Base-by-base conservation (phyloP, 2,888 invertebrate species). In the Cryptophagus acutangulus region DNA sequence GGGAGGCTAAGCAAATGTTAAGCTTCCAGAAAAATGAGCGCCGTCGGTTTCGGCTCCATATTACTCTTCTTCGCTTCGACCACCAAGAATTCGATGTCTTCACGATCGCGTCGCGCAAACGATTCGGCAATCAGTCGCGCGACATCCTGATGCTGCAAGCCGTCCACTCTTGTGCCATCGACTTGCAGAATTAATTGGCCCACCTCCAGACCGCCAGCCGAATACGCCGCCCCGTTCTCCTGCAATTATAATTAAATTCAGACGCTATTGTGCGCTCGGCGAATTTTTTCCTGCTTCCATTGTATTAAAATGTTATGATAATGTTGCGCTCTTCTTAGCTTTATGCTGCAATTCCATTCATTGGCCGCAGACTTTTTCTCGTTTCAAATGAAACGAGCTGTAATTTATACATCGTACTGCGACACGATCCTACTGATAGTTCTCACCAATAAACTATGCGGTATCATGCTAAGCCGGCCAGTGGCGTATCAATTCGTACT, bases 211-310 rank as follows among this genome's bases (percentile, higher is more conserved):
- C 92, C 92, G 28, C 92, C 93, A 33, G 92, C 90, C 66, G 87
- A 87, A 69, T 82, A 89, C 29, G 95, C 95, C 44, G 94, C 92
- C 38, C 95, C 95, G 68, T 90, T 89, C 72, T 92, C 91, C 93
- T 94, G 69, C 10, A 73, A 65, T 5, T 6, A 33, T 4, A 29
- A 20, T n/a, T 8, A 20, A 20, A n/a, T n/a, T n/a, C n/a, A n/a
- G n/a, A n/a, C n/a, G n/a, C 9, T 20, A 8, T 20, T 9, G 9
- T 9, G 9, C 20, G 6, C 20, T 20, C 9, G 9, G 9, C 20
- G 20, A 20, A 9, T 6, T 20, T 20, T 20, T 20, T 9, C 20
- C 9, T 20, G 20, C 6, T 20, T 8, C 20, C 6, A 20, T n/a
- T n/a, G n/a, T n/a, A n/a, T n/a, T n/a, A n/a, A n/a, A n/a, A n/a